A percentile compares a stretch with the other conserved stretches of the same genome.
phyloP scores from a whole-genome alignment of 2,113 vertebrate species.

The Apteryx mantelli region DNA sequence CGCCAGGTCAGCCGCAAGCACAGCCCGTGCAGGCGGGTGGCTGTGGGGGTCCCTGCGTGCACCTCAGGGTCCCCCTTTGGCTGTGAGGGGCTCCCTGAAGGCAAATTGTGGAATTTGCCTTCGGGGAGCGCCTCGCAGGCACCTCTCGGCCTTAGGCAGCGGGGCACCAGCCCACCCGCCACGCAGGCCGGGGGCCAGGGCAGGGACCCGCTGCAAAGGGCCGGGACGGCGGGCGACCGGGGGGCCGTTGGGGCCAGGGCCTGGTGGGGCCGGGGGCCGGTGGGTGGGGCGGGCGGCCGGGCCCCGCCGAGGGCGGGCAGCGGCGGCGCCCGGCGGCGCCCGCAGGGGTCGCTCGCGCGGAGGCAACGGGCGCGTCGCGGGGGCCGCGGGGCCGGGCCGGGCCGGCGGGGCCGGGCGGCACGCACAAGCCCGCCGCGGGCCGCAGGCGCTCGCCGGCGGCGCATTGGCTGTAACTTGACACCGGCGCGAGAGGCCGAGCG shows the following conservation, averaged over 20 bases:
- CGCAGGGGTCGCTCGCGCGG: constrained; percentile 30
- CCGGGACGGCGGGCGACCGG: background rate
- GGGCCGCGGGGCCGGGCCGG: background rate
- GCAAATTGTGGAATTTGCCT: no score
- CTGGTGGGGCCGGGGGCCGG: background rate
- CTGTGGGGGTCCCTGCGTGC: background rate
- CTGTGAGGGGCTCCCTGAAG: no score
- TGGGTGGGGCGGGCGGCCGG: background rate
- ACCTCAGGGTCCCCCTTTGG: no score
- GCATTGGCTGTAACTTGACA: constrained; percentile 45
- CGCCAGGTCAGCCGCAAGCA: no score
- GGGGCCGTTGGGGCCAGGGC: background rate
- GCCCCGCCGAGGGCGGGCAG: background rate
- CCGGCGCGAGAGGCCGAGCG: constrained; percentile 14
- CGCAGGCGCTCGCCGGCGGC: background rate
- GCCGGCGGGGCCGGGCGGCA: background rate
- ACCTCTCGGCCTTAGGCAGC: no score
- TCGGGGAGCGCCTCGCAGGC: no score
- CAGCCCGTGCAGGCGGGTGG: no score
- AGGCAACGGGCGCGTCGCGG: background rate
- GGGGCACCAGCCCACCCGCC: background rate
- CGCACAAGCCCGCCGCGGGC: constrained; percentile 10
- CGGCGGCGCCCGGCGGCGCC: background rate
- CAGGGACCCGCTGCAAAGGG: background rate
- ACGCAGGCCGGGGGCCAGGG: no score